Percentiles rank a stretch among this genome's conserved stretches.
These are phyloP conservation scores for Ammodytes marinus DNA, from an alignment of 2,113 vertebrate species.

Conservation along the genomic window DNA sequence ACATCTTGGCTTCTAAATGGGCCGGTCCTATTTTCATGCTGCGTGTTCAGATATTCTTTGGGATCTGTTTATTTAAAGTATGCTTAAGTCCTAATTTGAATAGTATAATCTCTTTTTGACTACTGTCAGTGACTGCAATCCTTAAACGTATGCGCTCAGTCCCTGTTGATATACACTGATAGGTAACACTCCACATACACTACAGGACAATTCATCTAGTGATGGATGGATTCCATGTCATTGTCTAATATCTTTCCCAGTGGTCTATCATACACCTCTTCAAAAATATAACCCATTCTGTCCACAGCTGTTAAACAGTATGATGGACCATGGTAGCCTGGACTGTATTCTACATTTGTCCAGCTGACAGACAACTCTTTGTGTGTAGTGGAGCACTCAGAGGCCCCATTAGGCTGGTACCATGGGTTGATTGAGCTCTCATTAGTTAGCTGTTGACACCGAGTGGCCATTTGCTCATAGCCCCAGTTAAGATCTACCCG, in stretches of 20 bases:
- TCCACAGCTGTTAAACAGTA: slow-evolving; percentile 20
- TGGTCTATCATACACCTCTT: slow-evolving; percentile 21
- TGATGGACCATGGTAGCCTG: neutral
- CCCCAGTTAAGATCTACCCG: slow-evolving; percentile 6
- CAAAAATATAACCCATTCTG: slow-evolving; percentile 19
- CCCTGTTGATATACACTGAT: slow-evolving; percentile 14
- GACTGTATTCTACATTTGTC: slow-evolving; percentile 19
- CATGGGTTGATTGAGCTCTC: slow-evolving; percentile 44
- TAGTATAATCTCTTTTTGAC: neutral
- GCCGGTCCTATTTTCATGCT: slow-evolving; percentile 2
- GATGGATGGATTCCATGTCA: slow-evolving; percentile 23
- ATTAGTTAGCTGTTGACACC: slow-evolving; percentile 44
- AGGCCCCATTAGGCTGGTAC: slow-evolving; percentile 14
- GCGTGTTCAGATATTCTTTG: slow-evolving; percentile 27
- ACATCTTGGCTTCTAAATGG: slow-evolving; percentile 35
- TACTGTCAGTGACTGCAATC: neutral
- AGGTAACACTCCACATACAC: slow-evolving; percentile 24
- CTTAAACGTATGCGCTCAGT: slow-evolving; percentile 17
- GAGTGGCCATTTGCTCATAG: slow-evolving; percentile 9
- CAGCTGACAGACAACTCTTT: slow-evolving; percentile 36
- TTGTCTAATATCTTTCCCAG: slow-evolving; percentile 27
- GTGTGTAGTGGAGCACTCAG: slow-evolving; percentile 13
- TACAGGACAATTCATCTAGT: neutral
- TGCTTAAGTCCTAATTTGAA: slow-evolving; percentile 15
- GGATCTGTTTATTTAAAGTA: slow-evolving; percentile 34